Base-by-base conservation (phyloP, 2,113 vertebrate genomes). In the Pungitius pungitius region DNA sequence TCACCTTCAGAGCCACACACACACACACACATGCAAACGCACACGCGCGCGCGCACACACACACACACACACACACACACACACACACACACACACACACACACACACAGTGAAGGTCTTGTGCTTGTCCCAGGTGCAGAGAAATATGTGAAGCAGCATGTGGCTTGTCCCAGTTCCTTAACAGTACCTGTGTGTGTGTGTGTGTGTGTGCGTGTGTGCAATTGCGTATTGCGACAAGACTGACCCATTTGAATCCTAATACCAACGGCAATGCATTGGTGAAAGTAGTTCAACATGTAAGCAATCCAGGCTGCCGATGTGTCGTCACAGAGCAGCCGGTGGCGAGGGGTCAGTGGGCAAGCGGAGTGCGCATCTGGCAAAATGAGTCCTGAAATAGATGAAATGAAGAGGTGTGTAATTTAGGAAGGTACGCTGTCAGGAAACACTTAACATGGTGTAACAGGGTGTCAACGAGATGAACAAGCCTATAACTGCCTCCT, bases 141-240 rank as follows among this genome's bases (percentile, higher is more conserved):
- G 80, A 92, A 93, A 93, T 93, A 88, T 92, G 90, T 86, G 84
- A 87, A 89, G 88, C 92, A 91, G 92, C 87, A 89, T 93, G 92
- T 91, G 90, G 87, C 85, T 90, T 94, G 92, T 91, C 92, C 92
- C 90, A 94, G 82, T 93, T 94, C 88, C 84, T 88, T 77, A 83
- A 90, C 83, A 83, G 84, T 91, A 88, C 88, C 83, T 91, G 87
- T 81, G 85, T 79, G 75, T 15, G 9, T 83, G 18, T 83, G 77
- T 73, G 76, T 69, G 72, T 67, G 33, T 77, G 62, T 81, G 70
- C 22, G 54, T 76, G 79, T 66, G 65, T 78, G 78, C 78, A 73
- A 85, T 80, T 92, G 88, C 88, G 64, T 89, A 90, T 88, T 93
- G 92, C 90, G 84, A 91, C 91, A 93, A 90, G 83, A 89, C 77